These are phyloP conservation scores for Antigone vipio DNA, from an alignment of 2,113 vertebrate species.

Conservation along the genomic window DNA sequence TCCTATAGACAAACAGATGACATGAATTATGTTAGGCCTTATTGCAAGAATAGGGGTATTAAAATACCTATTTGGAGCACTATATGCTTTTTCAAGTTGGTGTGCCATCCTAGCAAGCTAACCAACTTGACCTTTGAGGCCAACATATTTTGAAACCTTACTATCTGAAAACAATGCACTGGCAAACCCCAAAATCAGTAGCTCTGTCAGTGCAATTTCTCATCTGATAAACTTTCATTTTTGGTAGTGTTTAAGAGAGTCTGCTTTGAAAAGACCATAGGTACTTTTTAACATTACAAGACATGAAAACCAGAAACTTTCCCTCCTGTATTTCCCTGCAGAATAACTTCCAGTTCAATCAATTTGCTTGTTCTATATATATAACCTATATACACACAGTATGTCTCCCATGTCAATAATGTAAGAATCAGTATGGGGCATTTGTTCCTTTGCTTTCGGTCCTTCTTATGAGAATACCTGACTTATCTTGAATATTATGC, in stretches of 20 bases:
- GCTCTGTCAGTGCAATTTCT: neutral
- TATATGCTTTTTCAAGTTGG: neutral
- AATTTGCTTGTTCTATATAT: neutral
- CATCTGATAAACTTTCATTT: neutral
- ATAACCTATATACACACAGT: neutral
- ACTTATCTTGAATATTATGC: neutral
- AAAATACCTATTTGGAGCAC: neutral
- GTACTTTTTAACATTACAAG: neutral
- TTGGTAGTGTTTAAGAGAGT: neutral
- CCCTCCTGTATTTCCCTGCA: neutral
- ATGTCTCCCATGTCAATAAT: neutral
- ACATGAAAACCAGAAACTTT: neutral
- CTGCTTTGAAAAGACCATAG: neutral
- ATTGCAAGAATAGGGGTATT: neutral
- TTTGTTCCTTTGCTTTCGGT: neutral
- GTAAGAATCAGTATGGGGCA: neutral
- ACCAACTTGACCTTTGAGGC: neutral
- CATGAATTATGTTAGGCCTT: neutral
- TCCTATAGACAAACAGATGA: neutral
- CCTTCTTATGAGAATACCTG: neutral
- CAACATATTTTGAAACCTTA: neutral
- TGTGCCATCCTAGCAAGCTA: neutral
- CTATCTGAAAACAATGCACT: neutral
- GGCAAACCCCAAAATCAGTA: neutral
- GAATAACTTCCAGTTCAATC: neutral